Base-by-base conservation (phyloP, 2,797 vertebrate species). In the Sphenodon punctatus region DNA sequence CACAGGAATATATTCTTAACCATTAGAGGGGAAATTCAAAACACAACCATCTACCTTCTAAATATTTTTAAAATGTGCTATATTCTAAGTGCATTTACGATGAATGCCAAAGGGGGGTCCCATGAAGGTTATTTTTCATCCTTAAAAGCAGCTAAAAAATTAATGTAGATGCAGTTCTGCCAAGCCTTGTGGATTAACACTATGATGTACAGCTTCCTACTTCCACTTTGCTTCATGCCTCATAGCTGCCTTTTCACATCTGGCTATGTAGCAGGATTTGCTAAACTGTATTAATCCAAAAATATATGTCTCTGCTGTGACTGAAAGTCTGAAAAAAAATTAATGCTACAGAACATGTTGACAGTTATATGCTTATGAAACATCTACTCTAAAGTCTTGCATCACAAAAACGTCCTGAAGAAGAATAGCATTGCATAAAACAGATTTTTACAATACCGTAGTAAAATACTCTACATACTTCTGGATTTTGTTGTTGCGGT, bases 111-210 rank as follows among this genome's bases (percentile, higher is more conserved):
- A n/a, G n/a, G n/a, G n/a, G n/a, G 67, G 69, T 27, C 63, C 67
- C 39, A 39, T 3, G 1, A 12, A 84, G 58, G n/a, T 58, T 89
- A 78, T 63, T 89, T 85, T 81, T 90, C 61, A 75, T 25, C 48
- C 58, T 67, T 72, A 80, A 89, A 61, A 87, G 82, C 70, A 89
- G 69, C 72, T 85, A 38, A 90, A 82, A 89, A 82, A 79, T 51
- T 53, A 59, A 64, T 19, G 27, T 42, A 80, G 79, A 60, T 38
- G 25, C 48, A 84, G 38, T 30, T 72, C 60, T 87, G 67, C 69
- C 65, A 78, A 67, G 36, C 77, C 65, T 72, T 5, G 51, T 43
- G 76, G 56, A 78, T 78, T 69, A 91, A 61, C 15, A 22, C 69
- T 64, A 39, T n/a, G 45, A 77, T 4, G 38, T 59, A 67, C 3